A percentile compares a stretch with the other conserved stretches of the same genome.
These are phyloP conservation scores for Dallia pectoralis DNA, from an alignment of 2,797 vertebrate genomes.

Conservation along the genomic window DNA sequence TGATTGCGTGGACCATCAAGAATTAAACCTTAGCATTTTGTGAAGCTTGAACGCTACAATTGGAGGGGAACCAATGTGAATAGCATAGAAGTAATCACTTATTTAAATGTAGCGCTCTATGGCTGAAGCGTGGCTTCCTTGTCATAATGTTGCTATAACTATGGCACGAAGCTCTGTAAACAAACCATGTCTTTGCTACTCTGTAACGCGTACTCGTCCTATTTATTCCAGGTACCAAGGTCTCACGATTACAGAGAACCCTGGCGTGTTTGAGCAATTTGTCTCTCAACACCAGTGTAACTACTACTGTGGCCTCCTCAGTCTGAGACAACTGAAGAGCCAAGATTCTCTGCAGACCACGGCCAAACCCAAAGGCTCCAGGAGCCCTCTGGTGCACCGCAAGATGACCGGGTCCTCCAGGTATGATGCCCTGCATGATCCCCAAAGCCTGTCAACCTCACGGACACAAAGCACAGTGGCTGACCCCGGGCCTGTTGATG, in stretches of 20 bases:
- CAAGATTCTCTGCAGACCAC: conserved; percentile 72
- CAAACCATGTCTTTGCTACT: not conserved
- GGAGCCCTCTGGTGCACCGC: conserved; percentile 81
- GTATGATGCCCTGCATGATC: not conserved
- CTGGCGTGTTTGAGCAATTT: conserved; percentile 86
- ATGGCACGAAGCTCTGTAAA: not conserved
- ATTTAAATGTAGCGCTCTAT: no score
- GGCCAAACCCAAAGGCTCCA: conserved; percentile 80
- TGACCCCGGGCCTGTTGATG: not conserved
- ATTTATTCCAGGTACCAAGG: conserved; percentile 84
- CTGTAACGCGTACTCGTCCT: conserved; percentile 2
- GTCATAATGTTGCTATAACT: not conserved
- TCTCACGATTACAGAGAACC: conserved; percentile 81
- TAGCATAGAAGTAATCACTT: no score
- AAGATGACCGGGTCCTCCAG: conserved; percentile 71
- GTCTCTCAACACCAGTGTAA: conserved; percentile 82
- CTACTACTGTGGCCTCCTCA: conserved; percentile 84
- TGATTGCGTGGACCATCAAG: no score
- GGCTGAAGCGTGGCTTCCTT: no score
- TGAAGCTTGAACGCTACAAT: no score
- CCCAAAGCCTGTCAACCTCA: not conserved
- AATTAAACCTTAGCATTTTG: no score
- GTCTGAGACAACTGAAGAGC: conserved; percentile 76
- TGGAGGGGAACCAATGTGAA: no score
- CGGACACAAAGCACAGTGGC: not conserved